Percentiles rank a stretch among this genome's conserved stretches.
These are phyloP conservation scores for Cepaea hortensis DNA, from an alignment of 2,888 invertebrate genomes.

Conservation along the genomic window DNA sequence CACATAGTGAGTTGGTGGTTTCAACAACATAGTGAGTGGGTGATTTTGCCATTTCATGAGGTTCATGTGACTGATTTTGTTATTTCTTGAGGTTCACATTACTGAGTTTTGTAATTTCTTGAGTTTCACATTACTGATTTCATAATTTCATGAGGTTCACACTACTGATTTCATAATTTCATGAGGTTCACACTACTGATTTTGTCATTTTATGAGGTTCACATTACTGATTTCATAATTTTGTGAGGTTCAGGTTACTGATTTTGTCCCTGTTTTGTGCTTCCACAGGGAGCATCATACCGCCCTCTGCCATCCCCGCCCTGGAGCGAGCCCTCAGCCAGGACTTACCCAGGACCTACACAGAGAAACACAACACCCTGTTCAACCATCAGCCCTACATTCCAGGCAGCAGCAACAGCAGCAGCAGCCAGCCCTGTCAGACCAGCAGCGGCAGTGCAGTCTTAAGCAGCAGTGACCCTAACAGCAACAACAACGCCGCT, in stretches of 20 bases:
- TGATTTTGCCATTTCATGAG: too few relatives aligned
- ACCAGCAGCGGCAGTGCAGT: not conserved
- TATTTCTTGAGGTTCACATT: too few relatives aligned
- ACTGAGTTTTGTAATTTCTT: too few relatives aligned
- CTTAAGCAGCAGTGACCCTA: not conserved
- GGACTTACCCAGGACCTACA: slow-evolving; percentile 64
- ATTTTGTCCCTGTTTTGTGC: not conserved
- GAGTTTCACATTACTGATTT: too few relatives aligned
- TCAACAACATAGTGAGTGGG: too few relatives aligned
- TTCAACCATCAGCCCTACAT: slow-evolving; percentile 54
- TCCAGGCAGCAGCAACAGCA: slow-evolving; percentile 30
- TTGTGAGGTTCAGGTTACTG: not conserved
- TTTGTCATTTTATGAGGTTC: too few relatives aligned
- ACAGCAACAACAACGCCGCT: slow-evolving; percentile 8
- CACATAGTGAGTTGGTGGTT: too few relatives aligned
- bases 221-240: too few relatives aligned
- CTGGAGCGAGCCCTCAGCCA: slow-evolving; percentile 68
- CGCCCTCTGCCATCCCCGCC: slow-evolving; percentile 68
- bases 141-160: too few relatives aligned
- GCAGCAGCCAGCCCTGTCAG: not conserved
- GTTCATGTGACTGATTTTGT: too few relatives aligned
- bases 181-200: too few relatives aligned
- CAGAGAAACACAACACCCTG: slow-evolving; percentile 63
- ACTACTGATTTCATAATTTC: too few relatives aligned
- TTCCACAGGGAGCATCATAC: slow-evolving; percentile 75